Evolutionary conservation across 2,888 invertebrate genomes (phyloP).

Genomic region (Dioctria rufipes): DNA sequence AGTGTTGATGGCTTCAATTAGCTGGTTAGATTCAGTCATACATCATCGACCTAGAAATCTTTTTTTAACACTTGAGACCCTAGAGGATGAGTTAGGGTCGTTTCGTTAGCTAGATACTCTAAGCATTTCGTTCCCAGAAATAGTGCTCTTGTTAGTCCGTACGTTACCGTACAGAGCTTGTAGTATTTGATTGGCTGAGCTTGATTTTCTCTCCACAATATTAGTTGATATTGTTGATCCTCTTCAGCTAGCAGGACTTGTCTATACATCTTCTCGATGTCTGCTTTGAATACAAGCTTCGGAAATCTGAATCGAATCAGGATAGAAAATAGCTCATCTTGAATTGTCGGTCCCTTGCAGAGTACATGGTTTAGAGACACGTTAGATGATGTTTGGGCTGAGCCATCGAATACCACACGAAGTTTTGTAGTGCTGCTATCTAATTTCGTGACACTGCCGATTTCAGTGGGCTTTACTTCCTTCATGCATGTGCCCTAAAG

Average conservation of each 20-base stretch:
- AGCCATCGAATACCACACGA: slow-evolving; percentile 53
- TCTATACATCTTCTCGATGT: slow-evolving; percentile 62
- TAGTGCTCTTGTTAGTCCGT: slow-evolving; percentile 57
- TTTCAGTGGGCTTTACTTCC: too few species aligned
- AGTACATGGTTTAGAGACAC: slow-evolving; percentile 61
- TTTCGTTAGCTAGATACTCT: slow-evolving; percentile 49
- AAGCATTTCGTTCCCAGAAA: slow-evolving; percentile 59
- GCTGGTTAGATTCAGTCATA: background rate
- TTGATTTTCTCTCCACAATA: slow-evolving; percentile 58
- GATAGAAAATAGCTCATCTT: slow-evolving; percentile 58
- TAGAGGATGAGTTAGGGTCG: background rate
- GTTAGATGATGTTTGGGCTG: slow-evolving; percentile 54
- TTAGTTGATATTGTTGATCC: slow-evolving; percentile 59
- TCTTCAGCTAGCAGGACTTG: slow-evolving; percentile 59
- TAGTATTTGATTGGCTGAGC: slow-evolving; percentile 51
- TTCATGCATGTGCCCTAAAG: too few species aligned
- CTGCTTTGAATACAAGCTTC: slow-evolving; percentile 59
- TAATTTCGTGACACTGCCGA: background rate
- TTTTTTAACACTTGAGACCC: background rate
- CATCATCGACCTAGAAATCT: background rate
- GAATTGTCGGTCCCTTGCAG: slow-evolving; percentile 60
- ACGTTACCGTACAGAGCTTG: slow-evolving; percentile 57
- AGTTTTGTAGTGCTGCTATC: slow-evolving; percentile 52
- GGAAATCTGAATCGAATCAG: slow-evolving; percentile 51
- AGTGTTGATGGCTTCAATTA: background rate